Conservation (phyloP, 1,140 invertebrate species). For the Aporrectodea caliginosa region DNA sequence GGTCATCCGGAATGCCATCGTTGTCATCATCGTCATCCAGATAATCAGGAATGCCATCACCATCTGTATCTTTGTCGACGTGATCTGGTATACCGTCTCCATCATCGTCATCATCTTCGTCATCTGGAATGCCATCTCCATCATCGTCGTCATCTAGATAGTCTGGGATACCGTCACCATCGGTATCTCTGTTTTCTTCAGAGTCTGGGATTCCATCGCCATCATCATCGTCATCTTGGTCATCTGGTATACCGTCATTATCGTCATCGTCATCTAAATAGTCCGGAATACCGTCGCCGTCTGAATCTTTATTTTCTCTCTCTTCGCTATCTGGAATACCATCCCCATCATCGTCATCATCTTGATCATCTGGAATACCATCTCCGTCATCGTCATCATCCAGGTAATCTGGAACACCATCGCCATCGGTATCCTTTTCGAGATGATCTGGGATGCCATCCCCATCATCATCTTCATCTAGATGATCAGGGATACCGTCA, state of each 20-base stretch:
- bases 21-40: conserved; percentile 8
- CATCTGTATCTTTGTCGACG: conserved; percentile 12
- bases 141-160: conserved; percentile 17
- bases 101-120: conserved; percentile 20
- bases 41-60: conserved; percentile 4
- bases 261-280: conserved; percentile 25
- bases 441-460: conserved; percentile 43
- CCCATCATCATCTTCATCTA: conserved; percentile 39
- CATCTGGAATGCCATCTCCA: conserved; percentile 24
- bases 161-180: conserved; percentile 15
- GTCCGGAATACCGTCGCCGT: conserved; percentile 6
- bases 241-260: conserved; percentile 19
- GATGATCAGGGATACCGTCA: too few species aligned
- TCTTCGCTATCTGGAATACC: conserved; percentile 33
- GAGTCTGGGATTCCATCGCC: conserved; percentile 8
- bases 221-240: conserved; percentile 10
- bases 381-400: conserved; percentile 27
- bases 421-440: too few species aligned
- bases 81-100: conserved; percentile 14
- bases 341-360: conserved; percentile 18
- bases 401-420: conserved; percentile 33
- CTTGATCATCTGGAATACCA: conserved; percentile 12
- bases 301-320: conserved; percentile 11
- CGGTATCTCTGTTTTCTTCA: background rate
- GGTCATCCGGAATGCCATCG: conserved; percentile 19